Conservation (phyloP, 2,113 vertebrate genomes). For the Sander lucioperca region DNA sequence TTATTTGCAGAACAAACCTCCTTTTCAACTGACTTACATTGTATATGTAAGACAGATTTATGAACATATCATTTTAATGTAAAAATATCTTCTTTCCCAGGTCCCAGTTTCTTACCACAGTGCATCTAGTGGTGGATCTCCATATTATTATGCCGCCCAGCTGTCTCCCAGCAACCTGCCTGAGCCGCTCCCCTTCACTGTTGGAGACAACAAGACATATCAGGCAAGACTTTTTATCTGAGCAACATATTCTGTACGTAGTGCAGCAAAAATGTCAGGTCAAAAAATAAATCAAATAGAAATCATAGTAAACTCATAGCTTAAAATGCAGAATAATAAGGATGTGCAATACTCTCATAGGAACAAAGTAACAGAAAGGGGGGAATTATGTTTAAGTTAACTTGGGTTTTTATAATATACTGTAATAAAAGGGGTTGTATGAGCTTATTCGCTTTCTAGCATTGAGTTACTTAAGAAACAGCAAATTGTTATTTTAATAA, state of each 20-base stretch:
- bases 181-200: constrained; percentile 94
- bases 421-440: neutral
- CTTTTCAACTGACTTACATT: neutral
- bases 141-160: constrained; percentile 96
- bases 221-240: constrained; percentile 70
- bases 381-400: neutral
- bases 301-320: neutral
- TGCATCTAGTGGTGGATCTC: constrained; percentile 88
- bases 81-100: constrained; percentile 37
- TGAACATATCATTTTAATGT: constrained; percentile 16
- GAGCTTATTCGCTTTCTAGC: no score
- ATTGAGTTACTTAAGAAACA: no score
- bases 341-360: neutral
- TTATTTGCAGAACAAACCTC: neutral
- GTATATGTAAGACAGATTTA: constrained; percentile 1
- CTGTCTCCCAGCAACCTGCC: constrained; percentile 93
- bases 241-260: neutral
- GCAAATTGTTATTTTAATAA: no score
- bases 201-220: constrained; percentile 98
- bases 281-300: constrained; percentile 18
- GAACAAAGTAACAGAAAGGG: neutral
- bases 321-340: neutral
- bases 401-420: neutral
- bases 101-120: constrained; percentile 93
- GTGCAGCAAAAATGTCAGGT: neutral